Conservation (phyloP, 35 echinoderm and acorn worm genomes). For the Eucidaris tribuloides region DNA sequence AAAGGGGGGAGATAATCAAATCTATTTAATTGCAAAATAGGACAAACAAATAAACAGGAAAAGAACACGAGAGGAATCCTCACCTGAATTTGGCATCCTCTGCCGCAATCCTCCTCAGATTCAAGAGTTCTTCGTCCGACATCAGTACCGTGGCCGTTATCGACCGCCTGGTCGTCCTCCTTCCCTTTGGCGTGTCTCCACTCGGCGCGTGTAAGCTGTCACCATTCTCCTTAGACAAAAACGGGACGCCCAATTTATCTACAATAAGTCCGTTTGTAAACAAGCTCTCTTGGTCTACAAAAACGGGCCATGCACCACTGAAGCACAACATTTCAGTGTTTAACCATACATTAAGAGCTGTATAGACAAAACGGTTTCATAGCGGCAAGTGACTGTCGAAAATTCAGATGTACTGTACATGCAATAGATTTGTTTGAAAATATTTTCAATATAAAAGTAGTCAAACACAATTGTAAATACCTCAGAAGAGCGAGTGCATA, state of each 20-base stretch:
- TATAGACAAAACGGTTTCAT: no score
- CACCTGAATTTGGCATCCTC: constrained; percentile 29
- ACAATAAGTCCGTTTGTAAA: no score
- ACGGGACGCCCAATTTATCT: neutral
- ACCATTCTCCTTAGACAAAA: constrained; percentile 30
- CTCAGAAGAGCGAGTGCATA: constrained; percentile 2
- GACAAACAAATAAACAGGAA: neutral
- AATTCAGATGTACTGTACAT: no score
- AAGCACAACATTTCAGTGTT: no score
- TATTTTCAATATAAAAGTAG: no score
- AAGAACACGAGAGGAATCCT: neutral
- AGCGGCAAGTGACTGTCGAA: no score
- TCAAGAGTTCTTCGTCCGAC: constrained; percentile 68
- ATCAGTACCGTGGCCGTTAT: constrained; percentile 87
- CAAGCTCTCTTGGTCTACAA: no score
- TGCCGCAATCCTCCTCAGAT: constrained; percentile 54
- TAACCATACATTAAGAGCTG: no score
- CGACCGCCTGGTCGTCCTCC: constrained; percentile 63
- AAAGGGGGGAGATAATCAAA: no score
- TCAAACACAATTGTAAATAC: constrained; percentile 22
- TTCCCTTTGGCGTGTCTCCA: constrained; percentile 18
- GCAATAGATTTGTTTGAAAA: no score
- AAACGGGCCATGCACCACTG: no score
- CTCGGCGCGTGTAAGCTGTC: constrained; percentile 16
- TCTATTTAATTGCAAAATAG: neutral